These are phyloP conservation scores for Melieria omissa DNA, from an alignment of 2,888 invertebrate species.

Conservation along the genomic window DNA sequence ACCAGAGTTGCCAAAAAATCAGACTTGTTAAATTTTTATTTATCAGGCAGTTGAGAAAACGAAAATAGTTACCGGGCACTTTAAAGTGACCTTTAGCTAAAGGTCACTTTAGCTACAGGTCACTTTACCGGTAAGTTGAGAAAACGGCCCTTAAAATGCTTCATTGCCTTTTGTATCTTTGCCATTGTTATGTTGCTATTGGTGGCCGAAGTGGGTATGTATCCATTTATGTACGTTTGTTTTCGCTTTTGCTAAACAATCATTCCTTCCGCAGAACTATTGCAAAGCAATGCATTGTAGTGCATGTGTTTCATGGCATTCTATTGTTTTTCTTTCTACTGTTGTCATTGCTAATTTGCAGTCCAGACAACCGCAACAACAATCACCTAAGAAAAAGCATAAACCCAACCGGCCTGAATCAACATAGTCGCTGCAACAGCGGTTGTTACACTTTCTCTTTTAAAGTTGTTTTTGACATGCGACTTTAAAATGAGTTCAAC, in stretches of 20 bases:
- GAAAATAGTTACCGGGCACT: too few relatives aligned
- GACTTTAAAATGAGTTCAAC: constrained; percentile 21
- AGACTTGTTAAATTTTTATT: too few relatives aligned
- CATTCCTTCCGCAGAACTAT: too few relatives aligned
- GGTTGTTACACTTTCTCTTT: constrained; percentile 52
- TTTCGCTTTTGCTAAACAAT: constrained; percentile 35
- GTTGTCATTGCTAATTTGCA: too few relatives aligned
- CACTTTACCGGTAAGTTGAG: too few relatives aligned
- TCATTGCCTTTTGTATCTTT: constrained; percentile 55
- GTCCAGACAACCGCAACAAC: background rate
- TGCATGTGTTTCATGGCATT: background rate
- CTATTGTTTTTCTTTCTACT: background rate
- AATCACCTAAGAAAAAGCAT: background rate
- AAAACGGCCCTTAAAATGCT: constrained; percentile 60
- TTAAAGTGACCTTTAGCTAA: too few relatives aligned
- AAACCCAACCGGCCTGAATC: background rate
- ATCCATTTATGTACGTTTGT: background rate
- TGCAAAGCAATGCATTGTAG: too few relatives aligned
- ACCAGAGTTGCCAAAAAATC: too few relatives aligned
- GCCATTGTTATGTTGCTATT: too few relatives aligned
- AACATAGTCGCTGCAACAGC: background rate
- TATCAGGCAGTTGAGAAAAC: too few relatives aligned
- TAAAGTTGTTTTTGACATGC: constrained; percentile 10
- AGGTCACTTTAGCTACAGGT: too few relatives aligned
- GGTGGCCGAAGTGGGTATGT: too few relatives aligned